Evolutionary conservation across 2,888 invertebrate species (phyloP), one percentile per base, ranked within the genome.

Genomic region (Thymelicus lineola): DNA sequence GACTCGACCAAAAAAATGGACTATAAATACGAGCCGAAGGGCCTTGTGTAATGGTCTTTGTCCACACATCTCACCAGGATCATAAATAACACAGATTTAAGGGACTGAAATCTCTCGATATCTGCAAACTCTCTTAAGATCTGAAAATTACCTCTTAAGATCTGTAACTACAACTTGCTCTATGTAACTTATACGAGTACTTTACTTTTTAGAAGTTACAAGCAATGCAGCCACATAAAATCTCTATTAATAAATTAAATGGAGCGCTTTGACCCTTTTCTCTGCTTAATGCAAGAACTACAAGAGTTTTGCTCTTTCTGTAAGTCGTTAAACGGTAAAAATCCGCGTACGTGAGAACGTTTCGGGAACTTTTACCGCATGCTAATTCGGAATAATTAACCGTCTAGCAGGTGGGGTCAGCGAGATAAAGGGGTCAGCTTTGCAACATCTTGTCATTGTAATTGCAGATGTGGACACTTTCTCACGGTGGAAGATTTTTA

Each of bases 391-490:
- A 73, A 77, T 82, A 83, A 83, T 83, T 83, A 78, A 82, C 80
- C 75, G 78, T 75, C 72, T 75, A 80, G 85, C 91, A 92, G 92
- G 91, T 92, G 90, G 78, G 90, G 91, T 91, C 90, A 91, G 73
- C 75, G 78, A 76, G 71, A 72, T 74, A 80, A 86, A 86, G 83
- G 88, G 90, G 89, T 88, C 85, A 85, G 86, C 85, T 84, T 82
- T 81, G 86, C 80, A 73, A 74, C 62, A 62, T 63, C 69, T 69
- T 69, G 55, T 68, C 12, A 69, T 63, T 69, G 58, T 58, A 69
- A 63, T 69, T 69, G 69, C 69, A 69, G 69, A 69, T 63, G 35
- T 28, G 57, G 35, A 57, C 2, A 15, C 35, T 38, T 69, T 69
- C 69, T 63, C 69, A 69, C 69, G 69, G 57, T 20, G 48, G 60